Conservation (phyloP, 2,888 invertebrate species). For the Eudemis profundana region DNA sequence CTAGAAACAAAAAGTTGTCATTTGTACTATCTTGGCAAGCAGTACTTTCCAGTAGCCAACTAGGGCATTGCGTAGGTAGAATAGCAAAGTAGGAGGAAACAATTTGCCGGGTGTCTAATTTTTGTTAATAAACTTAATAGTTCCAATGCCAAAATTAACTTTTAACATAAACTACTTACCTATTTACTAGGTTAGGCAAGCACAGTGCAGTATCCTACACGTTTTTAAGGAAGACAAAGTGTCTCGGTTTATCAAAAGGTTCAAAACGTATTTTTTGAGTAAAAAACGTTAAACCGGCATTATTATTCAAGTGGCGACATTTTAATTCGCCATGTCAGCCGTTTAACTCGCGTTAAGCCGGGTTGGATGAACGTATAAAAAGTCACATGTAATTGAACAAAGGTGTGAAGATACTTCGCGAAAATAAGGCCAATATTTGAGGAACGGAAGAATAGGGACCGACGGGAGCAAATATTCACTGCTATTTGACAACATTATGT, state of each 20-base stretch:
- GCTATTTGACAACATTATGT: constrained; percentile 24
- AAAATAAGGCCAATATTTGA: constrained; percentile 55
- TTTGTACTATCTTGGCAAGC: constrained; percentile 23
- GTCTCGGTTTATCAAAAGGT: background rate
- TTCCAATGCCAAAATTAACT: no score
- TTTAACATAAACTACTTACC: no score
- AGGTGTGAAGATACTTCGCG: constrained; percentile 54
- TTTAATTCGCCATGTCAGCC: constrained; percentile 53
- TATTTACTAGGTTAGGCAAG: no score
- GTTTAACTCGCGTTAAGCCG: constrained; percentile 57
- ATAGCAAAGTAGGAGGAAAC: background rate
- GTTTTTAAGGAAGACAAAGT: background rate
- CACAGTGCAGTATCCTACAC: background rate
- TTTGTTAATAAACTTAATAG: no score
- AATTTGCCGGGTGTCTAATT: no score
- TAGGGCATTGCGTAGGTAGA: constrained; percentile 20
- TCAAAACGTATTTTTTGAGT: constrained; percentile 4
- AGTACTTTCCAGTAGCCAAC: constrained; percentile 19
- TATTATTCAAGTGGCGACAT: constrained; percentile 41
- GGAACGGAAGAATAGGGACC: constrained; percentile 45
- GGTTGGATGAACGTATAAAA: constrained; percentile 56
- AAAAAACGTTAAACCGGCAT: constrained; percentile 28
- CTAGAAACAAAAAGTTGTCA: constrained; percentile 5
- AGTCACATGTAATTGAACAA: constrained; percentile 56
- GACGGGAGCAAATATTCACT: constrained; percentile 39